A percentile compares a stretch with the other conserved stretches of the same genome.
phyloP scores from a whole-genome alignment of 2,797 vertebrate genomes.

The Halcyon chelicuti region DNA sequence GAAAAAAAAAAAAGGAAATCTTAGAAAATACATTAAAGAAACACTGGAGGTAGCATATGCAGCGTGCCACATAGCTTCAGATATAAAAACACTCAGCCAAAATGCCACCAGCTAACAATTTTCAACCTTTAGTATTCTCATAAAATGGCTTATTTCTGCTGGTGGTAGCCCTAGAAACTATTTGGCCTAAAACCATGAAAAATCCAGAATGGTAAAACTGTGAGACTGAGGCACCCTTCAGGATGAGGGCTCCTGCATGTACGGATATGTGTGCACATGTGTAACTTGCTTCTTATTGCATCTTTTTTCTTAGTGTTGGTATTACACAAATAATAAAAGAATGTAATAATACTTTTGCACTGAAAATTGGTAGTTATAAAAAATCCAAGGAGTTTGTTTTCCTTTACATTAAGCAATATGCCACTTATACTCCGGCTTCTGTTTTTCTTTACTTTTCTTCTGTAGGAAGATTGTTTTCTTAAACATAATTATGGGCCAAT shows the following conservation, averaged over 20 bases:
- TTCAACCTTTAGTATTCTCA: background rate
- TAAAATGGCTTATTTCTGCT: background rate
- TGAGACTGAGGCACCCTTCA: background rate
- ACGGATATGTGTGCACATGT: background rate
- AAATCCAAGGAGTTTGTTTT: slow-evolving; percentile 56
- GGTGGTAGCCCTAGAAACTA: background rate
- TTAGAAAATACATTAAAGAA: background rate
- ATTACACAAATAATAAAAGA: slow-evolving; percentile 19
- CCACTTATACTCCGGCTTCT: background rate
- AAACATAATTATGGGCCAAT: slow-evolving; percentile 44
- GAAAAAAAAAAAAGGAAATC: background rate
- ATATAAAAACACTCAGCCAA: background rate
- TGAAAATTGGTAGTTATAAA: slow-evolving; percentile 52
- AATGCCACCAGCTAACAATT: background rate
- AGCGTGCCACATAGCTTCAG: background rate
- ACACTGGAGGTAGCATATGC: background rate
- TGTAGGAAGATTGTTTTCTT: slow-evolving; percentile 45
- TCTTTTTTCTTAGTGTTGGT: background rate
- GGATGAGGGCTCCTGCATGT: background rate
- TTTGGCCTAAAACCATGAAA: background rate
- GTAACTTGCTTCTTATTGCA: background rate
- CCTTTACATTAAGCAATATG: slow-evolving; percentile 39
- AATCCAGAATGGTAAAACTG: background rate
- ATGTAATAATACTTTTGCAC: background rate
- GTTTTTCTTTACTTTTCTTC: slow-evolving; percentile 43